Evolutionary conservation across 2,888 invertebrate genomes (phyloP), one percentile per base, ranked within the genome.

Genomic region (Macrosoma leucophasiata): DNA sequence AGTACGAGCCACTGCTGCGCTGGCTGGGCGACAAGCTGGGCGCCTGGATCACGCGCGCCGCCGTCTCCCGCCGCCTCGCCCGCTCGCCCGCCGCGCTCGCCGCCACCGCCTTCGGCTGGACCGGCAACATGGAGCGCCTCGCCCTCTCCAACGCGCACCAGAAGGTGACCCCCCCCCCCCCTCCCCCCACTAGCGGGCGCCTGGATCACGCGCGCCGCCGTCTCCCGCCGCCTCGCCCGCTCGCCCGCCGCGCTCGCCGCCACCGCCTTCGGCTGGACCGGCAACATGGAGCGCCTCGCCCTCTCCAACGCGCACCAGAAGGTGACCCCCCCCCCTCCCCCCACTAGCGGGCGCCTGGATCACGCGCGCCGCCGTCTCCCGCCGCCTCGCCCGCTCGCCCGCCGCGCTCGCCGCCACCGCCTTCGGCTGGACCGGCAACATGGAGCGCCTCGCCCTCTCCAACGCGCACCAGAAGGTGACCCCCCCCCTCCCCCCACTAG

Each of bases 361-460:
- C 48, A 84, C 85, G 42, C 96, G 94, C 72, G 95, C 94, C 1
- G 85, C 88, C 31, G 86, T 98, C 13, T 97, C 97, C 2, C 94
- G 97, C 53, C 89, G 97, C 36, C 86, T 98, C 36, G 90, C 91
- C 39, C 92, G 91, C 59, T 97, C 98, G 4, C 98, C 98, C 0
- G 97, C 97, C 73, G 98, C 97, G 30, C 87, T 99, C 30, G 96
- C 98, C 27, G 98, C 98, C 47, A 93, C 95, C 39, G 92, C 94
- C 86, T 98, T 96, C 81, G 98, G 98, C 51, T 98, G 98, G 98
- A 97, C 98, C 55, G 98, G 98, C 58, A 98, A 98, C 79, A 98
- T 99, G 98, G 98, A 98, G 85, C 89, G 98, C 29, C 89, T 98
- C 47, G 97, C 98, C 43, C 81, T 94, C 45, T 93, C 94, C 26